Evolutionary conservation across 2,888 invertebrate species (phyloP).

Genomic region (Eudemis profundana): DNA sequence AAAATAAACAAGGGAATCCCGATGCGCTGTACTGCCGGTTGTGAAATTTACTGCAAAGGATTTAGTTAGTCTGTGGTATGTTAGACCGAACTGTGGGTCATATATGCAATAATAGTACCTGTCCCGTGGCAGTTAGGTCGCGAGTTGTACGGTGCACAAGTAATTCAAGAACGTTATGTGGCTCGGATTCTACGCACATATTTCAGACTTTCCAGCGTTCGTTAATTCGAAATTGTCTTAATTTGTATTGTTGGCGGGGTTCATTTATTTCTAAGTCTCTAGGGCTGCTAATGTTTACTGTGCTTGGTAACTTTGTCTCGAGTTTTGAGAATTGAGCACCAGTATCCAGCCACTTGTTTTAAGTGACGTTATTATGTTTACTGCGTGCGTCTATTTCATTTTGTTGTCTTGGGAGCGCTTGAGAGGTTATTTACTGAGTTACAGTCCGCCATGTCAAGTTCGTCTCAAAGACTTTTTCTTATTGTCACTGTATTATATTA

Average conservation of each 20-base stretch:
- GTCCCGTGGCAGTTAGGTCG: conserved; percentile 59
- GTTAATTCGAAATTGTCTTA: conserved; percentile 82
- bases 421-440: neutral
- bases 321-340: conserved; percentile 49
- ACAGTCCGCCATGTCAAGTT: neutral
- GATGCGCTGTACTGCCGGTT: conserved; percentile 44
- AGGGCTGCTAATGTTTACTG: conserved; percentile 61
- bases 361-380: conserved; percentile 25
- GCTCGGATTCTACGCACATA: conserved; percentile 64
- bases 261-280: conserved; percentile 66
- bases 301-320: conserved; percentile 56
- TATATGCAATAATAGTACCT: conserved; percentile 53
- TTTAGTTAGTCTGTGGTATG: conserved; percentile 54
- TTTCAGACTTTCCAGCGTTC: conserved; percentile 73
- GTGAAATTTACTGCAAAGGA: conserved; percentile 41
- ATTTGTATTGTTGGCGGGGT: conserved; percentile 73
- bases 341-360: conserved; percentile 29
- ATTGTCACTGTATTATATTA: neutral
- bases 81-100: conserved; percentile 39
- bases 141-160: conserved; percentile 53
- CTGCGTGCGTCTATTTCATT: conserved; percentile 18
- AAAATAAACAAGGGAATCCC: conserved; percentile 49
- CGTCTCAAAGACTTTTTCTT: neutral
- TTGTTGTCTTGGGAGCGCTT: neutral
- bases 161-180: conserved; percentile 62